Conservation (phyloP, 1,140 invertebrate species). For the Drosophila virilis region DNA sequence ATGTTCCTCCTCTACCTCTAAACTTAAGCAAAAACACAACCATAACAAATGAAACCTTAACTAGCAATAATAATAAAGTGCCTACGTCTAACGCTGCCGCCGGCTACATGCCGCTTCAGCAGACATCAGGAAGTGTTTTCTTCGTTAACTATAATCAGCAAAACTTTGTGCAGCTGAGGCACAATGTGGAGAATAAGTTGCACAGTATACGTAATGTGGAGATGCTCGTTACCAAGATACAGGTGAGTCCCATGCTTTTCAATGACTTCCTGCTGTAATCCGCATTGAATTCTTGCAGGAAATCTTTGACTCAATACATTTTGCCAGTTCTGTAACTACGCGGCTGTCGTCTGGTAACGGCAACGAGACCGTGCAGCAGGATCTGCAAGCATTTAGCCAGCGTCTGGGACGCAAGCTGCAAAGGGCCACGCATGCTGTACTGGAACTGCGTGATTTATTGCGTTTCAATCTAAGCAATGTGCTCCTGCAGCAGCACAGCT, state of each 20-base stretch:
- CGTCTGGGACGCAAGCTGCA: slow-evolving; percentile 84
- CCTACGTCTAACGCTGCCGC: slow-evolving; percentile 54
- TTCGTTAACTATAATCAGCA: slow-evolving; percentile 76
- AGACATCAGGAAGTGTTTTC: slow-evolving; percentile 70
- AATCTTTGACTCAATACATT: slow-evolving; percentile 85
- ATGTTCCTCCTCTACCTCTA: slow-evolving; percentile 58
- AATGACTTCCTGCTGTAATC: not conserved
- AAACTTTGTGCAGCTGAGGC: slow-evolving; percentile 73
- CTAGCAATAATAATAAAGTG: slow-evolving; percentile 74
- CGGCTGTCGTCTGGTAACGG: slow-evolving; percentile 23
- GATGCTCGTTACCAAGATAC: slow-evolving; percentile 86
- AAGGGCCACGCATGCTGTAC: slow-evolving; percentile 78
- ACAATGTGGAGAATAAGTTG: slow-evolving; percentile 74
- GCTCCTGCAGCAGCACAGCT: slow-evolving; percentile 60
- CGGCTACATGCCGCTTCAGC: slow-evolving; percentile 64
- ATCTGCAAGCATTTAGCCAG: slow-evolving; percentile 83
- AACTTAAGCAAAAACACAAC: slow-evolving; percentile 45
- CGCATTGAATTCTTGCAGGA: slow-evolving; percentile 66
- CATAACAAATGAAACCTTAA: slow-evolving; percentile 62
- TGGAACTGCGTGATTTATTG: slow-evolving; percentile 73
- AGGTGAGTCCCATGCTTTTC: slow-evolving; percentile 77
- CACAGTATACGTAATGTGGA: slow-evolving; percentile 85
- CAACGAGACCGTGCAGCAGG: slow-evolving; percentile 63
- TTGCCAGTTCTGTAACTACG: slow-evolving; percentile 44
- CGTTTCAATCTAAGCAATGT: slow-evolving; percentile 74